phyloP scores from a whole-genome alignment of 2,888 invertebrate genomes.

The Dascillus cervinus region DNA sequence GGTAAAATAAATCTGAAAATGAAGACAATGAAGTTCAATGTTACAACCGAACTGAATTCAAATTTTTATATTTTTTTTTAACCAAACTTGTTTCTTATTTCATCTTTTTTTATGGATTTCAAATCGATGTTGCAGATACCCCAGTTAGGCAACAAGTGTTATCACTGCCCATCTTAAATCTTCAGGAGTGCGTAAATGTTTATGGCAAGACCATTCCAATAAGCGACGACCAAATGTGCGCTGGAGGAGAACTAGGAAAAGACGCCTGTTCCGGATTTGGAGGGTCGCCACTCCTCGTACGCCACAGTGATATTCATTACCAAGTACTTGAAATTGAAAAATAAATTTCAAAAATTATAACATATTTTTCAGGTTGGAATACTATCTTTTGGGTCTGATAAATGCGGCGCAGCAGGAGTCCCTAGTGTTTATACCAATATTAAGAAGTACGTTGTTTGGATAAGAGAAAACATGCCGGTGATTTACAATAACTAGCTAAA shows the following conservation, averaged over 20 bases:
- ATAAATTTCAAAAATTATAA: neutral
- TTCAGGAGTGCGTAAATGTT: constrained; percentile 59
- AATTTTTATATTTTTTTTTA: too few species aligned
- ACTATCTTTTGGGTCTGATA: constrained; percentile 72
- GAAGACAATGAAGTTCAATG: too few species aligned
- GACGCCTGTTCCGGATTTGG: constrained; percentile 77
- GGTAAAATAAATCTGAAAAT: too few species aligned
- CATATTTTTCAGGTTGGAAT: constrained; percentile 57
- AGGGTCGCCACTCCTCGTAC: constrained; percentile 63
- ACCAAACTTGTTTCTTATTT: too few species aligned
- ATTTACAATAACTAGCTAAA: too few species aligned
- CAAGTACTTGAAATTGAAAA: constrained; percentile 46
- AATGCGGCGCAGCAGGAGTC: constrained; percentile 63
- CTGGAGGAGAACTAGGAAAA: constrained; percentile 63
- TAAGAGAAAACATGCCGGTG: constrained; percentile 64
- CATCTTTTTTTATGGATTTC: too few species aligned
- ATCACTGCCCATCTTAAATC: constrained; percentile 57
- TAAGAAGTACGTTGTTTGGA: constrained; percentile 69
- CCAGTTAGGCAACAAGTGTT: constrained; percentile 48
- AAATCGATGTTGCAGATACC: constrained; percentile 5
- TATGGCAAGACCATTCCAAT: constrained; percentile 61
- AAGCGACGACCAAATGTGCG: constrained; percentile 59
- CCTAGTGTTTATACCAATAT: constrained; percentile 73
- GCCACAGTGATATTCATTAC: constrained; percentile 53
- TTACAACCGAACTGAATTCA: too few species aligned